phyloP scores from a whole-genome alignment of 1,140 invertebrate genomes.

The Nephotettix cincticeps region DNA sequence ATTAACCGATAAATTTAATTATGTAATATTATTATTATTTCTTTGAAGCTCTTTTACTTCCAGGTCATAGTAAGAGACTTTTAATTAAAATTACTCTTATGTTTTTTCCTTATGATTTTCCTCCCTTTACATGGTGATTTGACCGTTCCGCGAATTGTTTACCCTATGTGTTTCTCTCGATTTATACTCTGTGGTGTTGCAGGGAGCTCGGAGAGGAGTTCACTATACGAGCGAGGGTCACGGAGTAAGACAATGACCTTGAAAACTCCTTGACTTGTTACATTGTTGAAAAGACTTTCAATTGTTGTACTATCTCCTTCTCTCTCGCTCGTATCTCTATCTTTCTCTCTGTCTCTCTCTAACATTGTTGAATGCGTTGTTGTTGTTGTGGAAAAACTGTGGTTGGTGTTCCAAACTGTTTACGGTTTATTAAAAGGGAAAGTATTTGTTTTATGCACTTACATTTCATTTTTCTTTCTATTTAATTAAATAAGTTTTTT shows the following conservation, averaged over 20 bases:
- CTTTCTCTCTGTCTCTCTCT: conserved; percentile 12
- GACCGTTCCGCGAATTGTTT: neutral
- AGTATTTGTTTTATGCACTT: too few relatives aligned
- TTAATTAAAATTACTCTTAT: too few relatives aligned
- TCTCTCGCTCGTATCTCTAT: conserved; percentile 17
- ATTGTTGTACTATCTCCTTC: conserved; percentile 18
- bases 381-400: neutral
- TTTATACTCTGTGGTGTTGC: conserved; percentile 57
- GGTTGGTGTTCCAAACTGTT: neutral
- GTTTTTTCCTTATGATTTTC: too few relatives aligned
- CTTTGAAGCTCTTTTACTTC: too few relatives aligned
- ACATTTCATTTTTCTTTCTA: too few relatives aligned
- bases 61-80: too few relatives aligned
- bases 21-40: too few relatives aligned
- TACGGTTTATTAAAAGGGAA: neutral
- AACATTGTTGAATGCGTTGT: conserved; percentile 18
- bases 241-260: conserved; percentile 59
- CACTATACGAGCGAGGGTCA: conserved; percentile 72
- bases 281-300: conserved; percentile 7
- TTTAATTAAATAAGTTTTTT: neutral
- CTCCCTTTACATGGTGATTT: too few relatives aligned
- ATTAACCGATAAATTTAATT: too few relatives aligned
- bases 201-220: conserved; percentile 71
- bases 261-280: neutral
- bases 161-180: neutral